Base-by-base conservation (phyloP, 53 echinoderm and acorn worm species). In the Actinopyga echinites region DNA sequence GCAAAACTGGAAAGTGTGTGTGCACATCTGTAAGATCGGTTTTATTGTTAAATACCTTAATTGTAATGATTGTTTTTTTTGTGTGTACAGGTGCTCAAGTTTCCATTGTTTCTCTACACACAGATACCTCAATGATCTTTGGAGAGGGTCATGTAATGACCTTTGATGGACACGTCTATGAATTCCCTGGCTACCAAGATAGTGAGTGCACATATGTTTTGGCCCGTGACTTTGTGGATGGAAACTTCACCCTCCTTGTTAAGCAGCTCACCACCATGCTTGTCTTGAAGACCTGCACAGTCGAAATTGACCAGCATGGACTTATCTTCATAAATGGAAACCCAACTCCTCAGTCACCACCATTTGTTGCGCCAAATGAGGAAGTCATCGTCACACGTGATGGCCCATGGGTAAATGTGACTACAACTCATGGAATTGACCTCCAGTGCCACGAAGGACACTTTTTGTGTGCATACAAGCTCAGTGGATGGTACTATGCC, bases 401-500 rank as follows among this genome's bases (percentile, higher is more conserved):
- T 44, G 94, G 92, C 30, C 92, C 94, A 79, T 99, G 93, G 92
- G 84, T 92, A 15, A 92, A 99, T 38, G 83, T 99, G 6, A 90
- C 94, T 26, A 87, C 94, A 43, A 84, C 82, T 44, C 86, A 94
- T 36, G 99, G 99, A 33, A 87, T 94, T 43, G 74, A 88, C 69
- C 56, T 99, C 17, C 25, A 56, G 25, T 99, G 99, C 82, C 89
- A 99, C 38, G 49, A 83, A 8, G 73, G 80, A 21, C 78, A 86
- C 82, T 89, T 87, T 87, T 35, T 92, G 35, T 99, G 99, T 82
- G 78, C 87, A 54, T 65, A 94, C 87, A 89, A 85, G n/a, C 85
- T 94, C n/a, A 99, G 99, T 74, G 90, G 89, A 30, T 99, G 99
- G 99, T 99, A 99, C 87, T 92, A 92, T 69, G 88, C 89, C 88